These are phyloP conservation scores for Gnatocerus cornutus DNA, from an alignment of 2,888 invertebrate genomes.

Conservation along the genomic window DNA sequence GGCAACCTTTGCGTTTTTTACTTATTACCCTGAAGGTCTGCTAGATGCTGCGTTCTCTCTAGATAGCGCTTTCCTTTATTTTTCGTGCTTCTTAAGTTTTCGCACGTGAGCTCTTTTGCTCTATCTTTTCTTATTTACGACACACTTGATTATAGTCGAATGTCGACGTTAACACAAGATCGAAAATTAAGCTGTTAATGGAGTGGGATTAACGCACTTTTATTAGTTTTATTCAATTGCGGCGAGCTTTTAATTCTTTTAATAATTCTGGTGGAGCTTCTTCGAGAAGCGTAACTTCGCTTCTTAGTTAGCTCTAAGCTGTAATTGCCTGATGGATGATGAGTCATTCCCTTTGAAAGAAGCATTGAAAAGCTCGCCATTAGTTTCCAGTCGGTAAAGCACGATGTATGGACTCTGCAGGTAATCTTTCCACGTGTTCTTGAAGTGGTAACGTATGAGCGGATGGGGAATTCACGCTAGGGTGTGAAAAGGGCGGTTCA, in stretches of 20 bases:
- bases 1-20: slow-evolving; percentile 40
- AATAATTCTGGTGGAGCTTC: background rate
- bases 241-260: background rate
- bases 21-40: slow-evolving; percentile 44
- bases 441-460: slow-evolving; percentile 63
- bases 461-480: slow-evolving; percentile 59
- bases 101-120: slow-evolving; percentile 61
- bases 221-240: too few relatives aligned
- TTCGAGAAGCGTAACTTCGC: background rate
- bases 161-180: slow-evolving; percentile 54
- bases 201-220: slow-evolving; percentile 10
- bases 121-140: slow-evolving; percentile 62
- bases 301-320: background rate
- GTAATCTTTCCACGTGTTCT: slow-evolving; percentile 63
- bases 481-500: slow-evolving; percentile 56
- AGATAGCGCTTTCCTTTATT: slow-evolving; percentile 58
- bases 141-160: slow-evolving; percentile 59
- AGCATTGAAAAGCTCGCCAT: slow-evolving; percentile 12
- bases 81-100: slow-evolving; percentile 59
- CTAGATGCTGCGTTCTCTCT: slow-evolving; percentile 52
- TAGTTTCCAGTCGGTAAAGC: slow-evolving; percentile 64
- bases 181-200: slow-evolving; percentile 50
- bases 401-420: slow-evolving; percentile 59
- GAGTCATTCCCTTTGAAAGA: slow-evolving; percentile 10
- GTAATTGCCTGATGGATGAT: slow-evolving; percentile 20